Percentiles rank a stretch among this genome's conserved stretches.
Evolutionary conservation across 2,888 invertebrate species (phyloP).

Genomic region (Frankliniella intonsa): DNA sequence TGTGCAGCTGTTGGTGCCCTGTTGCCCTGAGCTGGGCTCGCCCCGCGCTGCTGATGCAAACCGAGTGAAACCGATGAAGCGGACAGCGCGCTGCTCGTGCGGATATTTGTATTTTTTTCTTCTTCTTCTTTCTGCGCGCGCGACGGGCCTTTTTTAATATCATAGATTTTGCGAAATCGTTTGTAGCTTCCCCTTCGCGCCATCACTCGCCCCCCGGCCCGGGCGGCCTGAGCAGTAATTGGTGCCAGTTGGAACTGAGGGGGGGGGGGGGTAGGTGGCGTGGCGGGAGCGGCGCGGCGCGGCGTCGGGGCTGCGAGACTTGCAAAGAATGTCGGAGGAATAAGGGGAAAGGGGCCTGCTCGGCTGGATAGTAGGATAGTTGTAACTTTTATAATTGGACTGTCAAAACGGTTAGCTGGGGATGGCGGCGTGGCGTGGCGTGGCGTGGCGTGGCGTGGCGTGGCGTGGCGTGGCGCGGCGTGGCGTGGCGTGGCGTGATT

Average conservation of each 20-base stretch:
- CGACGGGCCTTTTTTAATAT: background rate
- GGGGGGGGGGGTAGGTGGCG: background rate
- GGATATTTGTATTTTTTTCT: background rate
- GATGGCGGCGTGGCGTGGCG: background rate
- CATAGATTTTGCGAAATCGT: background rate
- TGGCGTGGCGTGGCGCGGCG: background rate
- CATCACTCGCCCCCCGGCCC: background rate
- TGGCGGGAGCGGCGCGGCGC: background rate
- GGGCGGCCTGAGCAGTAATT: background rate
- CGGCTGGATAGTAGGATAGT: slow-evolving; percentile 6
- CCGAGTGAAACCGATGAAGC: background rate
- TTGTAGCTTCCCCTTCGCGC: background rate
- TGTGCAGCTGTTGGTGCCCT: no score
- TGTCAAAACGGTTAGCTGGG: slow-evolving; percentile 7
- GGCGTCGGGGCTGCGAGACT: background rate
- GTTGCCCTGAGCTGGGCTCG: no score
- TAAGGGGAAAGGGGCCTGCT: background rate
- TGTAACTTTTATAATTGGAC: slow-evolving; percentile 27
- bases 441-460: background rate
- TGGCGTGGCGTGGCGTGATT: background rate
- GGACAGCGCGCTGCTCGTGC: background rate
- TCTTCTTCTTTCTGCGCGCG: background rate
- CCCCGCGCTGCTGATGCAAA: background rate
- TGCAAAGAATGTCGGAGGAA: background rate
- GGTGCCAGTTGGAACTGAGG: background rate